These are phyloP conservation scores for Lymantria dispar DNA, from an alignment of 2,888 invertebrate species.

Conservation along the genomic window DNA sequence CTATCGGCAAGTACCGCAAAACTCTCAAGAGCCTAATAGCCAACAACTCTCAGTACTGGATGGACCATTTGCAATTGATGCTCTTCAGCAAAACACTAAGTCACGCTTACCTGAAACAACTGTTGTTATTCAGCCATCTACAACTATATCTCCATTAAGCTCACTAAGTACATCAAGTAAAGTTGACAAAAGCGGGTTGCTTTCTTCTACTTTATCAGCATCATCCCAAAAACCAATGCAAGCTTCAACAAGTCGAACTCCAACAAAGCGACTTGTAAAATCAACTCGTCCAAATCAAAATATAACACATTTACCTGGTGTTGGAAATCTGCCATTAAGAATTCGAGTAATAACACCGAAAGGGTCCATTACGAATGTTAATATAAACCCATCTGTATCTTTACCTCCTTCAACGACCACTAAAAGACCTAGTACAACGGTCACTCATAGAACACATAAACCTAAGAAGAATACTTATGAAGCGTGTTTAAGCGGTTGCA, in stretches of 20 bases:
- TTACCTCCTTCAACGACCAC: slow-evolving; percentile 40
- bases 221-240: not conserved
- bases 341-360: slow-evolving; percentile 61
- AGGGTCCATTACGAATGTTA: slow-evolving; percentile 62
- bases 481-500: slow-evolving; percentile 58
- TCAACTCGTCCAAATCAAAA: not conserved
- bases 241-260: not conserved
- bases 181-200: not conserved
- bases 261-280: not conserved
- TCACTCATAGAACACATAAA: slow-evolving; percentile 37
- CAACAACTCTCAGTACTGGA: not conserved
- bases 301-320: not conserved
- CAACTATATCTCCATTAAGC: slow-evolving; percentile 16
- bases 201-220: not conserved
- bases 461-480: slow-evolving; percentile 62
- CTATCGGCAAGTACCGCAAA: slow-evolving; percentile 50
- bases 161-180: not conserved
- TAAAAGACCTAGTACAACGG: slow-evolving; percentile 41
- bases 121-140: slow-evolving; percentile 14
- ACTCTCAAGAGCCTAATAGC: slow-evolving; percentile 21
- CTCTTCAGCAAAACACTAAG: slow-evolving; percentile 1
- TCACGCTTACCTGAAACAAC: slow-evolving; percentile 10
- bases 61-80: slow-evolving; percentile 13
- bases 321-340: slow-evolving; percentile 33
- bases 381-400: slow-evolving; percentile 42